These are phyloP conservation scores for Dysidea cf. avara DNA, from an alignment of 37 sponge, comb jelly and placozoan species.

Conservation along the genomic window DNA sequence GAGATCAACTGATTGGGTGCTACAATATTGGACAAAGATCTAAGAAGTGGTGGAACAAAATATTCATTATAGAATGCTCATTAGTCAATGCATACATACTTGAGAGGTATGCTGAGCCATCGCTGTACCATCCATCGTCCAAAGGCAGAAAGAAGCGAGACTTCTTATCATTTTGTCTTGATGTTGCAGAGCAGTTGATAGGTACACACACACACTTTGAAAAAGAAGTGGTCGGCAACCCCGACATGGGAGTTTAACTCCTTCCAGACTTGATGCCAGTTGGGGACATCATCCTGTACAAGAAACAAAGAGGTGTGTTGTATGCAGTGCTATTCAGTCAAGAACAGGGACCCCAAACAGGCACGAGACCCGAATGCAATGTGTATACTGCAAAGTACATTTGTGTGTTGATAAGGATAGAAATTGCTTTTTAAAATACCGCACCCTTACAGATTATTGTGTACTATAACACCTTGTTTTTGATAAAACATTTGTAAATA, in stretches of 20 bases:
- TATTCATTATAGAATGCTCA: slow-evolving; percentile 22
- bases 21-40: too few relatives aligned
- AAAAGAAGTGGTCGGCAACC: too few relatives aligned
- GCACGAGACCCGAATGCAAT: neutral
- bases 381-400: slow-evolving; percentile 10
- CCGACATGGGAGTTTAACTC: too few relatives aligned
- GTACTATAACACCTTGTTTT: too few relatives aligned
- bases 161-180: slow-evolving; percentile 14
- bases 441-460: too few relatives aligned
- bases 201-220: too few relatives aligned
- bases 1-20: too few relatives aligned
- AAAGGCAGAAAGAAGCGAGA: slow-evolving; percentile 4
- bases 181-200: too few relatives aligned
- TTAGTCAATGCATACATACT: slow-evolving; percentile 43
- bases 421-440: slow-evolving; percentile 4
- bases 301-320: too few relatives aligned
- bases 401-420: slow-evolving; percentile 15
- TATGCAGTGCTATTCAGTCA: neutral
- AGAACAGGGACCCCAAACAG: neutral
- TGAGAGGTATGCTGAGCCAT: neutral
- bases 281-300: too few relatives aligned
- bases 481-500: too few relatives aligned
- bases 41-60: slow-evolving; percentile 42
- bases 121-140: neutral
- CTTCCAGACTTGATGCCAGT: too few relatives aligned